Evolutionary conservation across 2,113 vertebrate species (phyloP).

Genomic region (Bambusicola thoracicus): DNA sequence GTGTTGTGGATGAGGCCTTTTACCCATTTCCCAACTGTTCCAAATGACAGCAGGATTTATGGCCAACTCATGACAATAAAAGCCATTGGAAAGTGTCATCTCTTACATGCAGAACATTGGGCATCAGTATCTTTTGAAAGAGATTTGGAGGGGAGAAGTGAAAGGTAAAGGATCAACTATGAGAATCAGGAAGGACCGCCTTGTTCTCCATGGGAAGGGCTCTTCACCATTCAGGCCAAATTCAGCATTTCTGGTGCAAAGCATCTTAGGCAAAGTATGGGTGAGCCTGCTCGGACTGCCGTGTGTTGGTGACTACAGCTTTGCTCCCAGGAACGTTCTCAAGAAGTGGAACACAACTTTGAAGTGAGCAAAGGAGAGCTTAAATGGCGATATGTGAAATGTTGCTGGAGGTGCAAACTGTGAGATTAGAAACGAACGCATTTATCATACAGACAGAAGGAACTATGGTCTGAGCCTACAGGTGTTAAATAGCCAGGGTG

Average conservation of each 20-base stretch:
- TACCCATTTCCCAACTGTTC: not conserved
- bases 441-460: not conserved
- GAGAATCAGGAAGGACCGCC: not conserved
- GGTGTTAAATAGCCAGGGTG: not conserved
- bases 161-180: not conserved
- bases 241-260: not conserved
- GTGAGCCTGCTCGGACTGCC: not conserved
- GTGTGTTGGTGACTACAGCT: not conserved
- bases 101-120: not conserved
- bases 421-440: not conserved
- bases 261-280: not conserved
- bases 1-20: not conserved
- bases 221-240: not conserved
- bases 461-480: not conserved
- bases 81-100: not conserved
- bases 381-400: not conserved
- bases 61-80: conserved; percentile 13
- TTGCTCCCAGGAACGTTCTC: not conserved
- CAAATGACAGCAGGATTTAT: not conserved
- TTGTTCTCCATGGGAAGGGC: not conserved
- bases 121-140: not conserved
- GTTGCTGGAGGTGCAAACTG: not conserved
- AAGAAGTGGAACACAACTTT: not conserved
- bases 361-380: not conserved
- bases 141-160: not conserved